Evolutionary conservation across 2,113 vertebrate species (phyloP).

Genomic region (Brevimyrus niger): DNA sequence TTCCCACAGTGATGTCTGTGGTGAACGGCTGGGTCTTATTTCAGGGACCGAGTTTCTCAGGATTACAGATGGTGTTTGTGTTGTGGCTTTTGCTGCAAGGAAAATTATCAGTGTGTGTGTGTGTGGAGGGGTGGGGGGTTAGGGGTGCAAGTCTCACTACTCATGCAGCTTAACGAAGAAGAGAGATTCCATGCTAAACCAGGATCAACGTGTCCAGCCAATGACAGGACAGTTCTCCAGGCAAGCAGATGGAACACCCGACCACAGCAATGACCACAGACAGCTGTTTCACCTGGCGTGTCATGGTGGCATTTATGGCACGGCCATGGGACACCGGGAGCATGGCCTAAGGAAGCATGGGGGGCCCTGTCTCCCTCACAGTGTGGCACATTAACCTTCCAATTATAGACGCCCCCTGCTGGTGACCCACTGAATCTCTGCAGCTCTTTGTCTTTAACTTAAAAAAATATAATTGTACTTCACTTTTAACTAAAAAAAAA

Average conservation of each 20-base stretch:
- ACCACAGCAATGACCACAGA: not conserved
- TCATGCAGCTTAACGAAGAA: not conserved
- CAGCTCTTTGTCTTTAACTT: not conserved
- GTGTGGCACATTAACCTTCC: not conserved
- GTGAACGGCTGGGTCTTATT: not conserved
- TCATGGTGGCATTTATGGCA: not conserved
- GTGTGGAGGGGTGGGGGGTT: no score
- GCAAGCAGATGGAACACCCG: not conserved
- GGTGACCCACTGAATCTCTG: not conserved
- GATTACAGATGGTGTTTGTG: not conserved
- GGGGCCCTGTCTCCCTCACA: not conserved
- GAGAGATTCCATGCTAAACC: not conserved
- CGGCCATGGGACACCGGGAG: not conserved
- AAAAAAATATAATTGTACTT: not conserved
- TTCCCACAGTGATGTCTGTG: not conserved
- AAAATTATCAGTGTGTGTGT: not conserved
- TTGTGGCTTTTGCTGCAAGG: not conserved
- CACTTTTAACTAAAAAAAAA: slow-evolving; percentile 6
- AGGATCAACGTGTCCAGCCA: not conserved
- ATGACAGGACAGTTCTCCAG: not conserved
- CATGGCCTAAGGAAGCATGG: not conserved
- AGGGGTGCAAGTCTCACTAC: not conserved
- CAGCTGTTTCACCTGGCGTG: not conserved
- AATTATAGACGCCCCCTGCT: not conserved
- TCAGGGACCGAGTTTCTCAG: not conserved